Conservation (phyloP, 1,140 invertebrate genomes). For the Penaeus indicus region DNA sequence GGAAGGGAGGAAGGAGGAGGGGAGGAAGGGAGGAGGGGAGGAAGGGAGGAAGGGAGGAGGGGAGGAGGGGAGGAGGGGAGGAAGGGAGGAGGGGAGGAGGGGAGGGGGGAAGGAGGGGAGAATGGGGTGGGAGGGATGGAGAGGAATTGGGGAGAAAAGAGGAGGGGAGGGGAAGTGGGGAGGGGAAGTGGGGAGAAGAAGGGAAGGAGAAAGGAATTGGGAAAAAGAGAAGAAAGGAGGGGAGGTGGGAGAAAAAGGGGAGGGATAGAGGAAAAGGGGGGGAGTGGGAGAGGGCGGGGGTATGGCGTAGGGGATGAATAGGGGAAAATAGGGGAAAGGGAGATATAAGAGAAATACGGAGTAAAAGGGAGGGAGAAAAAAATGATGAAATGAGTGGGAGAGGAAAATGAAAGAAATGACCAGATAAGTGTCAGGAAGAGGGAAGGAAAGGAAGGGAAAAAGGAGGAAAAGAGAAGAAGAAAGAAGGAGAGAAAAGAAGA, state of each 20-base stretch:
- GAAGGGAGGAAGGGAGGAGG: no score
- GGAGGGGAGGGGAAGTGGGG: neutral
- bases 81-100: no score
- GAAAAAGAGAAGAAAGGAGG: no score
- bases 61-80: no score
- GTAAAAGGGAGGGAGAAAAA: neutral
- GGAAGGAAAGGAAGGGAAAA: neutral
- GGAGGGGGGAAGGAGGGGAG: no score
- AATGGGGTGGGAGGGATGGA: neutral
- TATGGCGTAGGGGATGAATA: neutral
- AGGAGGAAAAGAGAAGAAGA: neutral
- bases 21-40: no score
- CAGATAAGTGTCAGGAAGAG: constrained; percentile 2
- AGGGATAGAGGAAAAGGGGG: neutral
- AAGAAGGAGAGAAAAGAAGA: neutral
- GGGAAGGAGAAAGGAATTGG: neutral
- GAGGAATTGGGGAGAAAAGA: neutral
- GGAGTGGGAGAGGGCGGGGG: neutral
- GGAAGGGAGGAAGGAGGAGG: no score
- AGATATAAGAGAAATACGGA: neutral
- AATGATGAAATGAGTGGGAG: neutral
- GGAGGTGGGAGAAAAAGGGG: no score
- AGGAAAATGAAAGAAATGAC: neutral
- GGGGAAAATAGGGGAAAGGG: neutral
- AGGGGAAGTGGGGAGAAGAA: constrained; percentile 16